Conservation (phyloP, 2,888 invertebrate species). For the Lochmaea capreae region DNA sequence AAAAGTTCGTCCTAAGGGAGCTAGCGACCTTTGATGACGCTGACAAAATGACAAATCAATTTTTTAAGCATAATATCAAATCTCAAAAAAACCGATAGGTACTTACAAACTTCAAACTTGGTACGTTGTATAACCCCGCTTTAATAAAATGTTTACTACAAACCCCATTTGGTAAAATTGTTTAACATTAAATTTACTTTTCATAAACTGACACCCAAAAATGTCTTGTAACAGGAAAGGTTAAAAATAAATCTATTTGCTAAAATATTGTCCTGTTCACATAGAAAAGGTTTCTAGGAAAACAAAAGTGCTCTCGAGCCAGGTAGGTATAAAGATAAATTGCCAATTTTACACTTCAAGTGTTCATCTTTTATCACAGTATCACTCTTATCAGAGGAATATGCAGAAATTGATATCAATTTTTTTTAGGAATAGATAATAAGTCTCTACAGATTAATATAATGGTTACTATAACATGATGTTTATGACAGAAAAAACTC, state of each 20-base stretch:
- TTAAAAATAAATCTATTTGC: background rate
- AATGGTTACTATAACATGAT: background rate
- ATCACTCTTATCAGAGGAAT: conserved; percentile 12
- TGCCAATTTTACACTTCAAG: background rate
- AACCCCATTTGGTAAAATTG: no score
- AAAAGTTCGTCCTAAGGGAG: no score
- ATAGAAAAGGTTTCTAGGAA: background rate
- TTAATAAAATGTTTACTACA: no score
- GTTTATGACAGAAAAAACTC: conserved; percentile 4
- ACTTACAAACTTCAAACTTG: no score
- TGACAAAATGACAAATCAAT: no score
- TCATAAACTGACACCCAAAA: background rate
- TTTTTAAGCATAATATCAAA: no score
- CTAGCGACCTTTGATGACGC: no score
- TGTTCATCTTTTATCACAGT: background rate
- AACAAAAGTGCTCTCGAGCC: background rate
- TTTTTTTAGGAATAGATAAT: conserved; percentile 10
- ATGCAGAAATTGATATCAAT: conserved; percentile 6
- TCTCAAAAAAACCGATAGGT: no score
- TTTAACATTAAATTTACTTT: no score
- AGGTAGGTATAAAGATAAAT: conserved; percentile 1
- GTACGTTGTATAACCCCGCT: no score
- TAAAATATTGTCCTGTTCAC: background rate
- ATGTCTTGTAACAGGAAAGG: background rate
- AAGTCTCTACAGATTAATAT: conserved; percentile 2